Conservation (phyloP, 2,113 vertebrate genomes). For the Litocranius walleri region DNA sequence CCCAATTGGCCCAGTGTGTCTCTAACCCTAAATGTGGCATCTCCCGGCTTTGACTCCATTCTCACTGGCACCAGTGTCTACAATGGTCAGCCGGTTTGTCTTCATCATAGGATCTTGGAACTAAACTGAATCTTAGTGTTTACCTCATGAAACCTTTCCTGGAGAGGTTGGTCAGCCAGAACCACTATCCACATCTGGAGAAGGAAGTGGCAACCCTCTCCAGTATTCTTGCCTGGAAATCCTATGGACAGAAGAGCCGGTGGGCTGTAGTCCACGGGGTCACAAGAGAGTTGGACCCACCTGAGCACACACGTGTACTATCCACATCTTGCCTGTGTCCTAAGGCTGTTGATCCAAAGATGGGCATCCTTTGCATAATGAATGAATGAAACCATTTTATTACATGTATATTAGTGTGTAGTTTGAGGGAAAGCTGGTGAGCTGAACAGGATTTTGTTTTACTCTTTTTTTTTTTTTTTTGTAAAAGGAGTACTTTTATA, state of each 20-base stretch:
- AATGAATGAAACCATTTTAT: background rate
- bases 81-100: background rate
- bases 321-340: background rate
- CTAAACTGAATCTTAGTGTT: background rate
- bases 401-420: background rate
- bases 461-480: background rate
- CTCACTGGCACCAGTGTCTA: rapidly evolving
- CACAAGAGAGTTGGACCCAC: background rate
- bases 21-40: background rate
- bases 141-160: background rate
- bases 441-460: conserved; percentile 14
- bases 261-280: background rate
- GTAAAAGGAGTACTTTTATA: conserved; percentile 26
- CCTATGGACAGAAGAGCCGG: background rate
- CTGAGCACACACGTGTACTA: background rate
- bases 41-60: background rate
- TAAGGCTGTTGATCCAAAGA: background rate
- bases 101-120: background rate
- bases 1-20: background rate
- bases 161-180: background rate
- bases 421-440: background rate
- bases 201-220: background rate
- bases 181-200: background rate
- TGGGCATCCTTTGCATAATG: background rate
- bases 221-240: background rate